These are phyloP conservation scores for Myripristis murdjan DNA, from an alignment of 2,797 vertebrate genomes.

Conservation along the genomic window DNA sequence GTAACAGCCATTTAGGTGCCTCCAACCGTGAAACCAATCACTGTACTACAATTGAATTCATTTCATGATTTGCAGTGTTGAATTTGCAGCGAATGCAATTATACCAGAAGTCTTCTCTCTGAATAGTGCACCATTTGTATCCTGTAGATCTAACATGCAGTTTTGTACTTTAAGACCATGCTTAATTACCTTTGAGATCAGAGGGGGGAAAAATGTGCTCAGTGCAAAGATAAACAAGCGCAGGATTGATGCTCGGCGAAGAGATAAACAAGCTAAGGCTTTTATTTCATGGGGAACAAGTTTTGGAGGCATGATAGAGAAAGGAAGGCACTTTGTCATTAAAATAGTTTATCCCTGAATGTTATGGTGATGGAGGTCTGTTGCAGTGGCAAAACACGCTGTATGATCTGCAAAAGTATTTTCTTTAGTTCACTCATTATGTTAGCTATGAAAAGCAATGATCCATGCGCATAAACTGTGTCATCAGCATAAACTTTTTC, in stretches of 20 bases:
- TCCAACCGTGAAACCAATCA: constrained; percentile 70
- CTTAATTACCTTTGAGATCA: background rate
- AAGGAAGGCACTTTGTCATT: constrained; percentile 39
- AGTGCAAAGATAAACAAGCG: constrained; percentile 49
- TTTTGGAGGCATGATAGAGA: constrained; percentile 36
- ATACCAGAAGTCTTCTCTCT: constrained; percentile 1
- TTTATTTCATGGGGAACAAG: constrained; percentile 30
- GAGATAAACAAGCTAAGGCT: background rate
- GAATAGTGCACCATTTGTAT: constrained; percentile 5
- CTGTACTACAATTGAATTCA: constrained; percentile 56
- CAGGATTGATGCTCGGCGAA: constrained; percentile 16
- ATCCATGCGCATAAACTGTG: constrained; percentile 65
- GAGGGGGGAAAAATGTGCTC: background rate
- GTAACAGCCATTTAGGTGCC: constrained; percentile 70
- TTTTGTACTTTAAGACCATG: constrained; percentile 14
- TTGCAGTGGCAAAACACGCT: constrained; percentile 47
- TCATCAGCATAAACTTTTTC: constrained; percentile 68
- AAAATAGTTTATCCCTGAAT: constrained; percentile 43
- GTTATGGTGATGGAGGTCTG: constrained; percentile 16
- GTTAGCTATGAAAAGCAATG: constrained; percentile 58
- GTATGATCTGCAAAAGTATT: constrained; percentile 9
- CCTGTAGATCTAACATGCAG: constrained; percentile 31
- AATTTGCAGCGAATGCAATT: constrained; percentile 36
- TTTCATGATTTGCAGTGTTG: constrained; percentile 44
- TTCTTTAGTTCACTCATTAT: constrained; percentile 66